These are phyloP conservation scores for Litocranius walleri DNA, from an alignment of 2,113 vertebrate genomes.

Conservation along the genomic window DNA sequence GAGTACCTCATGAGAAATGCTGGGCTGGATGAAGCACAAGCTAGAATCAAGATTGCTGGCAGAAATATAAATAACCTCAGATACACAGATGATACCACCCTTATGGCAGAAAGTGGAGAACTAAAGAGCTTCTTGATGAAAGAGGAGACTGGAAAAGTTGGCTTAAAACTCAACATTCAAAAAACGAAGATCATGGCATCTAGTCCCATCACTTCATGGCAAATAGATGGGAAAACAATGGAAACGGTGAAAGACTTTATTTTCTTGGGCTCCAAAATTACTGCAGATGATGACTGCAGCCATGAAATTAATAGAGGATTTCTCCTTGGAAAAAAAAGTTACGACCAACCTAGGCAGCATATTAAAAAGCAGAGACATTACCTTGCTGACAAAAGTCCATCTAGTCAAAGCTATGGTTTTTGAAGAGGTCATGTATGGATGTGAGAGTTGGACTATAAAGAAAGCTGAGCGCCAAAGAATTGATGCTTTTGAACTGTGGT, in stretches of 20 bases:
- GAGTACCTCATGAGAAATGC: neutral
- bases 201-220: neutral
- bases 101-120: neutral
- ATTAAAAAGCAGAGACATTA: neutral
- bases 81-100: neutral
- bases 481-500: neutral
- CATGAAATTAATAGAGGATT: neutral
- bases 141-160: neutral
- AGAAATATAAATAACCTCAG: neutral
- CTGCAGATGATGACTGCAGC: neutral
- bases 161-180: neutral
- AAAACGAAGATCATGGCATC: neutral
- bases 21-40: neutral
- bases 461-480: rapidly evolving
- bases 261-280: neutral
- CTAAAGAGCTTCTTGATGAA: neutral
- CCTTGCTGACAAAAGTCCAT: neutral
- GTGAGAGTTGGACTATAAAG: neutral
- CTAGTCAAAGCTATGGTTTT: neutral
- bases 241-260: neutral
- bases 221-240: neutral
- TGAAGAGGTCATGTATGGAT: neutral
- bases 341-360: neutral
- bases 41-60: neutral
- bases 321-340: neutral